Evolutionary conservation across 2,888 invertebrate species (phyloP).

Genomic region (Stomorhina lunata): DNA sequence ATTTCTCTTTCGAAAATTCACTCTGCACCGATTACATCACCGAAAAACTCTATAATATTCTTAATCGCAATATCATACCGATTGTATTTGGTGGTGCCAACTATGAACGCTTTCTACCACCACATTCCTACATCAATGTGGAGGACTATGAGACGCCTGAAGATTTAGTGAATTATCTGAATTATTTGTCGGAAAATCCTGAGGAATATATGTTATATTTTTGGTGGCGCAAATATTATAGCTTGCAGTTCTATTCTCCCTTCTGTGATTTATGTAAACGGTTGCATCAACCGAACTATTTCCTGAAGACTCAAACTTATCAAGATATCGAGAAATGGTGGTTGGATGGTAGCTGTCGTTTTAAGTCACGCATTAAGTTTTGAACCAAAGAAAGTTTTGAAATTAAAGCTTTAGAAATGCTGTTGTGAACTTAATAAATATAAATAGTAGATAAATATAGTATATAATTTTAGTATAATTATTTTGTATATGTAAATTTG

Average conservation of each 20-base stretch:
- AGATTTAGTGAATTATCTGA: slow-evolving; percentile 82
- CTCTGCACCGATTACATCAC: slow-evolving; percentile 86
- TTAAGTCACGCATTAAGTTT: slow-evolving; percentile 71
- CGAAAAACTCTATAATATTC: slow-evolving; percentile 81
- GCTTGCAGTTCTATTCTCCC: slow-evolving; percentile 75
- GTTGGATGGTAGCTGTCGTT: slow-evolving; percentile 73
- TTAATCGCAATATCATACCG: slow-evolving; percentile 81
- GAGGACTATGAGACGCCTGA: slow-evolving; percentile 82
- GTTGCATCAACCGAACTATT: slow-evolving; percentile 71
- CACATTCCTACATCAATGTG: slow-evolving; percentile 84
- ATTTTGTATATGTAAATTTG: slow-evolving; percentile 18
- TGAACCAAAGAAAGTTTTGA: slow-evolving; percentile 55
- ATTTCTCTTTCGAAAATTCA: slow-evolving; percentile 85
- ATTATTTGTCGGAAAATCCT: slow-evolving; percentile 78
- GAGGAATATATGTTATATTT: slow-evolving; percentile 84
- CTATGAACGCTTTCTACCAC: slow-evolving; percentile 82
- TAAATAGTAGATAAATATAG: neutral
- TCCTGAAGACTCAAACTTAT: slow-evolving; percentile 73
- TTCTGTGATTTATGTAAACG: slow-evolving; percentile 76
- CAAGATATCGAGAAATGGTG: slow-evolving; percentile 77
- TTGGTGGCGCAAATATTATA: slow-evolving; percentile 83
- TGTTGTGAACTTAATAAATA: neutral
- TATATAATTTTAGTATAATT: neutral
- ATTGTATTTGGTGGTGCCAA: slow-evolving; percentile 86
- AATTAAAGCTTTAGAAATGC: neutral